Evolutionary conservation across 2,113 vertebrate genomes (phyloP).

Genomic region (Pluvialis apricaria): DNA sequence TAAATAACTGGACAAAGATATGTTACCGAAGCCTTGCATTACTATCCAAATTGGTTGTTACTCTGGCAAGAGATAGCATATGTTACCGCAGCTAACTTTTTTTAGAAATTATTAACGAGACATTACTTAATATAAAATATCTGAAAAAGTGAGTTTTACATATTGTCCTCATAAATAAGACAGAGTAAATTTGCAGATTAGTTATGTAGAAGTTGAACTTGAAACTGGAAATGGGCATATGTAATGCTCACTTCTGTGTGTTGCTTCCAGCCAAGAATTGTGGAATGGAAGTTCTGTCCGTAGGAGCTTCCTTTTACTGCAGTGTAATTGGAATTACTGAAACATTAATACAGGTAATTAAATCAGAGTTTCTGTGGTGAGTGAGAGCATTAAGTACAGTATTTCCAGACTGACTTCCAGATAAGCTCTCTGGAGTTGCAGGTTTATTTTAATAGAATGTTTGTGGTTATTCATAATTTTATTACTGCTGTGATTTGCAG

Average conservation of each 20-base stretch:
- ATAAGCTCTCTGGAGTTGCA: not conserved
- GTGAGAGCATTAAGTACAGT: not conserved
- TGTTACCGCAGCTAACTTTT: not conserved
- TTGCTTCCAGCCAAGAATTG: not conserved
- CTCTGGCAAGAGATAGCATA: not conserved
- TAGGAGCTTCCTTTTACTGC: not conserved
- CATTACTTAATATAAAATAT: not conserved
- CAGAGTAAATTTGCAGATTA: not conserved
- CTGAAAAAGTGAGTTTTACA: not conserved
- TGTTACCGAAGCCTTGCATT: not conserved
- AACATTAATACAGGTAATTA: not conserved
- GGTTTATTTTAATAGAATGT: not conserved
- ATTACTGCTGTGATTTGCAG: slow-evolving; percentile 66
- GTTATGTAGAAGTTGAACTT: not conserved
- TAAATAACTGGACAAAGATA: not conserved
- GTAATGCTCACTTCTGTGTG: not conserved
- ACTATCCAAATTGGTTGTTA: not conserved
- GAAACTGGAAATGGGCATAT: not conserved
- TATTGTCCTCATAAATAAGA: not conserved
- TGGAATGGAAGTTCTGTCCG: not conserved
- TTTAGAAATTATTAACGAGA: not conserved
- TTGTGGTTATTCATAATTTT: not conserved
- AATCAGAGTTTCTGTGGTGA: not conserved
- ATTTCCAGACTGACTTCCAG: not conserved
- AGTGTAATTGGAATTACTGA: not conserved